Evolutionary conservation across 2,888 invertebrate species (phyloP).

Genomic region (Elaeidobius kamerunicus): DNA sequence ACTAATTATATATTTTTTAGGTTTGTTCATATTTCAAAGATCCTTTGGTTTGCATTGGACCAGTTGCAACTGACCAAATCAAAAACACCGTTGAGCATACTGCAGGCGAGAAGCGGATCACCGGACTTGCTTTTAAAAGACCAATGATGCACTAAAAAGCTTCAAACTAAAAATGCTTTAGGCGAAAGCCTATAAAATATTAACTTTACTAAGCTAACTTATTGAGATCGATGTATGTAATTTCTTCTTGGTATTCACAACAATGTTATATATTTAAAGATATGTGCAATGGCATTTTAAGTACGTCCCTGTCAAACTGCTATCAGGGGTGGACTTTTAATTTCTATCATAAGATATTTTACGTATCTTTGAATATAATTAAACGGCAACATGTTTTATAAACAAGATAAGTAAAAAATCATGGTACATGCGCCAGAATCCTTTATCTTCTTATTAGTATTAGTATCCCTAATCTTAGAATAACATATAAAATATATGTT

Average conservation of each 20-base stretch:
- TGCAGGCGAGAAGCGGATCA: slow-evolving; percentile 77
- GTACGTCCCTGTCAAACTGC: slow-evolving; percentile 11
- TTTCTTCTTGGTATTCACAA: slow-evolving; percentile 20
- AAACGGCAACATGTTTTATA: no score
- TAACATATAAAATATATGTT: slow-evolving; percentile 21
- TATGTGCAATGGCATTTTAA: neutral
- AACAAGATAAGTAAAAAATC: no score
- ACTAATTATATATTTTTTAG: no score
- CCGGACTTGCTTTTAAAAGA: slow-evolving; percentile 54
- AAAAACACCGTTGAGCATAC: slow-evolving; percentile 70
- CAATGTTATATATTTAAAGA: neutral
- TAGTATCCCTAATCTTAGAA: no score
- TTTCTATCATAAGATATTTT: no score
- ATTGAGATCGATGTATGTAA: slow-evolving; percentile 12
- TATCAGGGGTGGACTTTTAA: slow-evolving; percentile 6
- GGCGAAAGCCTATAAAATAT: slow-evolving; percentile 5
- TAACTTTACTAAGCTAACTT: slow-evolving; percentile 17
- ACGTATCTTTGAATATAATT: no score
- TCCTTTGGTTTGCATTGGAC: slow-evolving; percentile 82
- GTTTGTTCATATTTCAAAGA: slow-evolving; percentile 92
- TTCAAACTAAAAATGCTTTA: slow-evolving; percentile 16
- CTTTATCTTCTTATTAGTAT: no score
- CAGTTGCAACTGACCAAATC: slow-evolving; percentile 76
- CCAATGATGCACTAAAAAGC: slow-evolving; percentile 48
- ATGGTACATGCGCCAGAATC: no score